Evolutionary conservation across 2,113 vertebrate species (phyloP), one percentile per base, ranked within the genome.

Genomic region (Recurvirostra avosetta): DNA sequence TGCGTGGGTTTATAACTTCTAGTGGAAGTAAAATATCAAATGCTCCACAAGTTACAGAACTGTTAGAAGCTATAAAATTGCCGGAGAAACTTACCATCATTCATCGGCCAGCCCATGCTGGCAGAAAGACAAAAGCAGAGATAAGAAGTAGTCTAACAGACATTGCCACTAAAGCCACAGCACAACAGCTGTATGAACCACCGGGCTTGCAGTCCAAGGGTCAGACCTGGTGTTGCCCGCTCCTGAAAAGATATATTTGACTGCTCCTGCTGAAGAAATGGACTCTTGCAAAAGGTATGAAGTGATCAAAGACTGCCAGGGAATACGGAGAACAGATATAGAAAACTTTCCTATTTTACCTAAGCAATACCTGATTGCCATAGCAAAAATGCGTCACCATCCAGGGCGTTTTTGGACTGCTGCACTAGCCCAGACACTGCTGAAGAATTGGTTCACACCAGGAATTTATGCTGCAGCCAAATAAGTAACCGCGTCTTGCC

Each of bases 191-290:
- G 0, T 23, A 21, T 2, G 5, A 79, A 75, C n/a, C 22, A 67
- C 11, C 0, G 0, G 61, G 41, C 43, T 91, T 82, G 53, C 15
- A 72, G 38, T 34, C 45, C 30, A 34, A 1, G 0, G 8, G 12
- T 25, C 52, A 4, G 5, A 25, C 14, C 29, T 67, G 32, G 6
- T 45, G 29, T 17, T 55, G 45, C 29, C 43, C 3, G 0, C 27
- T 27, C 9, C 32, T 68, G 23, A 36, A 92, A 43, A 75, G 12
- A 26, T 23, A 4, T 0, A 3, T 40, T 62, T 71, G 23, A 85
- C 45, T 74, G 38, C 8, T 53, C 26, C 65, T 74, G 23, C 26
- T 78, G 56, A 94, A 75, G 52, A 75, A 94, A 62, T 1, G 19
- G 27, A 49, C 7, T 72, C 41, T 85, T 79, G n/a, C 3, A 68